Evolutionary conservation across 2,888 invertebrate species (phyloP).

Genomic region (Girardia tigrina): DNA sequence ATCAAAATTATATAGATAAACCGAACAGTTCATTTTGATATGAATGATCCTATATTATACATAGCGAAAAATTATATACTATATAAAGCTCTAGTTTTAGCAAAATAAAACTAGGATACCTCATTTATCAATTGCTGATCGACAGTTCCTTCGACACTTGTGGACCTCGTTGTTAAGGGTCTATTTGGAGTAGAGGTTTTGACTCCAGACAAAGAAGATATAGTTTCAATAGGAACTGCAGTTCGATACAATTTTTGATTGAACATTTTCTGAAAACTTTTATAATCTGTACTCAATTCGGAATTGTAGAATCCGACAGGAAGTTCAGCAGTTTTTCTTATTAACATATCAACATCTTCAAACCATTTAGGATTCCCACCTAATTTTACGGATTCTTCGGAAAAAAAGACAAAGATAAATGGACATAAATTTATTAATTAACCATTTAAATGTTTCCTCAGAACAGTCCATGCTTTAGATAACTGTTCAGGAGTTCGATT

Average conservation of each 20-base stretch:
- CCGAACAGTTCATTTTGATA: no score
- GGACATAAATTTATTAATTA: neutral
- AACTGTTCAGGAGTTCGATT: slow-evolving; percentile 1
- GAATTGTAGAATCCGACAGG: neutral
- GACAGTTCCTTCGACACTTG: neutral
- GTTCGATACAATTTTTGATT: neutral
- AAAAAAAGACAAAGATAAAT: neutral
- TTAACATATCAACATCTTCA: slow-evolving; percentile 8
- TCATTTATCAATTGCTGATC: slow-evolving; percentile 9
- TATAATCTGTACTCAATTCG: neutral
- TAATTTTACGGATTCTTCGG: neutral
- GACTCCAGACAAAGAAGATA: neutral
- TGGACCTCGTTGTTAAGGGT: neutral
- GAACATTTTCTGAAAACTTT: slow-evolving; percentile 20
- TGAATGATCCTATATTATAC: no score
- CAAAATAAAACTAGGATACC: no score
- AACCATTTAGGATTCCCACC: neutral
- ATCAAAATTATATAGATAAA: no score
- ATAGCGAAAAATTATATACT: no score
- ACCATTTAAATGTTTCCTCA: neutral
- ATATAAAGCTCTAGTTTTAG: no score
- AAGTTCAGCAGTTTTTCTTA: neutral
- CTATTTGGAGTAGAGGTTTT: neutral
- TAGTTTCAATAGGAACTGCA: neutral
- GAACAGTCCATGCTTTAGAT: neutral